Percentiles rank a stretch among this genome's conserved stretches.
These are phyloP conservation scores for Calliphora vomitoria DNA, from an alignment of 2,888 invertebrate genomes.

Conservation along the genomic window DNA sequence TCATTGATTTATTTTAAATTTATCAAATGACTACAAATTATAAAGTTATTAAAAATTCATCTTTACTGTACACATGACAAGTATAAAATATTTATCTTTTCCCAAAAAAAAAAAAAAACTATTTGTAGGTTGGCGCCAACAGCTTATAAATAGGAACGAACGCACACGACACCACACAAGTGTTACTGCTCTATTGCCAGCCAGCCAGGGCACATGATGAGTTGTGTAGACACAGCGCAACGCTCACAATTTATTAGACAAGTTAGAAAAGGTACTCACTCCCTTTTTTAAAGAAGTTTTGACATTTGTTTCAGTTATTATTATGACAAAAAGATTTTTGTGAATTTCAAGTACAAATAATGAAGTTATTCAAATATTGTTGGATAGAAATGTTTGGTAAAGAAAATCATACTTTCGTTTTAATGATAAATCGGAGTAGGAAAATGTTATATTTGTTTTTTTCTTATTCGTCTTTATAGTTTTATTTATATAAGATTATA, in stretches of 20 bases:
- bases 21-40: slow-evolving; percentile 3
- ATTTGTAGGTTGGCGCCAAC: slow-evolving; percentile 29
- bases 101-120: background rate
- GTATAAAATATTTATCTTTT: background rate
- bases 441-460: background rate
- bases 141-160: background rate
- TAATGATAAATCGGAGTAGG: background rate
- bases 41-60: slow-evolving; percentile 12
- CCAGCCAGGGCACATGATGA: slow-evolving; percentile 6
- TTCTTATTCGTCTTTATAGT: too few relatives aligned
- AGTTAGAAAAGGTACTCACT: background rate
- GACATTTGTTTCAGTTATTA: background rate
- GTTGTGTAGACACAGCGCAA: slow-evolving; percentile 16
- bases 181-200: background rate
- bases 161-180: slow-evolving; percentile 14
- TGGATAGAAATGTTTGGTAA: background rate
- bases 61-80: slow-evolving; percentile 9
- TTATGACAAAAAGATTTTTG: slow-evolving; percentile 2
- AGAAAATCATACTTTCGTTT: background rate
- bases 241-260: background rate
- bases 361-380: slow-evolving; percentile 36
- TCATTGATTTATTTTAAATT: background rate
- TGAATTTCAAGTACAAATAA: slow-evolving; percentile 58
- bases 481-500: background rate
- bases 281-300: slow-evolving; percentile 7